Evolutionary conservation across 2,113 vertebrate genomes (phyloP), one percentile per base, ranked within the genome.

Genomic region (Poeciliopsis retropinna): DNA sequence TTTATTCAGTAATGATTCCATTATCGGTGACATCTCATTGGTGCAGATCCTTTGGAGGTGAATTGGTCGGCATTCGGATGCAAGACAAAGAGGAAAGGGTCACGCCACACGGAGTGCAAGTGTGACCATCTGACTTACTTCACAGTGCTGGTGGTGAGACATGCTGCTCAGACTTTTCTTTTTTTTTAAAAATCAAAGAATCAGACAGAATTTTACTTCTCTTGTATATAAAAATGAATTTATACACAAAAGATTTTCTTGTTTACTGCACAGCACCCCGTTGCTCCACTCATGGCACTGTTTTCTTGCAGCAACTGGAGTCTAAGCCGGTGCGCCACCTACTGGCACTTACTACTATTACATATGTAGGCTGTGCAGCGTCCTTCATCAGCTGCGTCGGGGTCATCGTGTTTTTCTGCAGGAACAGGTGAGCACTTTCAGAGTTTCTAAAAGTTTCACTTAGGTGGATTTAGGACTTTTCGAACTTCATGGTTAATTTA

Each of bases 91-190:
- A 14, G 12, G 32, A 82, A 8, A 11, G 83, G 79, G 30, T 11
- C 1, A 0, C 11, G 64, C 3, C 73, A 86, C 73, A 95, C 94
- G 0, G 92, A 93, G 66, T 95, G 94, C 54, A 65, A 13, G 27
- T 95, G 94, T 54, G 79, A 93, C 70, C 94, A 95, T 57, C 88
- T 95, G 64, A 95, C 94, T 0, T 95, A 94, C 88, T 95, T 95
- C 70, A 70, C 92, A 60, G 85, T 95, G 28, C 91, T 95, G 28
- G 92, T 95, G 93, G 94, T 95, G 68, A 92, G 93, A 60, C 54
- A 6, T 57, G 29, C 64, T 34, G 19, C 66, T 19, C 51, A 10
- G 5, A 10, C 7, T 25, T n/a, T 57, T 34, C 1, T 34, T 34
- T 34, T 8, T 32, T 32, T 9, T 9, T 1, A 8, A 8, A 32